Evolutionary conservation across 2,888 invertebrate genomes (phyloP).

Genomic region (Lasioglossum pauxillum): DNA sequence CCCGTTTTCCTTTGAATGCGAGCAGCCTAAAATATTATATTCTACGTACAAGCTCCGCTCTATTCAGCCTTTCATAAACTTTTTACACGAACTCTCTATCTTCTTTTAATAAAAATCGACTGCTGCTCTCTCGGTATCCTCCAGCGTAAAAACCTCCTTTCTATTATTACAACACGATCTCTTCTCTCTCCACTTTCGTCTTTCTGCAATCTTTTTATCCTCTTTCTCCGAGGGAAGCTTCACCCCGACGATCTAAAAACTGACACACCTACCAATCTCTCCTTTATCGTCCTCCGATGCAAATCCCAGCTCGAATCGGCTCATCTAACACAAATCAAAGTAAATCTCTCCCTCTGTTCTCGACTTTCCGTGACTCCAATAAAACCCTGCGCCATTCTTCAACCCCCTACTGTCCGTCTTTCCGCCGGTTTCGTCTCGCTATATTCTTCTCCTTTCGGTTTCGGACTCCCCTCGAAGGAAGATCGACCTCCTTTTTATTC

Average conservation of each 20-base stretch:
- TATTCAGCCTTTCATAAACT: neutral
- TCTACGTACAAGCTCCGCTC: neutral
- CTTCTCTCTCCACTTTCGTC: too few species aligned
- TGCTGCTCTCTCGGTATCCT: neutral
- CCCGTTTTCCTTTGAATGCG: neutral
- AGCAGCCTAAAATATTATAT: neutral
- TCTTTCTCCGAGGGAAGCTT: neutral
- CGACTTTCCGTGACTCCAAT: neutral
- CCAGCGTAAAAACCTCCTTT: neutral
- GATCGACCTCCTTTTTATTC: neutral
- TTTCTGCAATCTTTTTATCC: neutral
- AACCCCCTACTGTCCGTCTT: neutral
- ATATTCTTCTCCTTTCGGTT: neutral
- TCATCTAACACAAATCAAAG: conserved; percentile 10
- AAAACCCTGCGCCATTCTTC: conserved; percentile 10
- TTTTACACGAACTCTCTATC: neutral
- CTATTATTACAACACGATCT: neutral
- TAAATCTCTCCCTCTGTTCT: conserved; percentile 17
- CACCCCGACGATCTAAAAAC: neutral
- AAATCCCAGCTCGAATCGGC: neutral
- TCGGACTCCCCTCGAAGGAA: neutral
- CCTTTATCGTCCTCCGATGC: neutral
- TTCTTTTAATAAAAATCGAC: neutral
- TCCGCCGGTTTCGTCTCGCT: neutral
- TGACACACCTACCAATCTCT: neutral